Evolutionary conservation across 2,888 invertebrate species (phyloP), one percentile per base, ranked within the genome.

Genomic region (Spialia ferax): DNA sequence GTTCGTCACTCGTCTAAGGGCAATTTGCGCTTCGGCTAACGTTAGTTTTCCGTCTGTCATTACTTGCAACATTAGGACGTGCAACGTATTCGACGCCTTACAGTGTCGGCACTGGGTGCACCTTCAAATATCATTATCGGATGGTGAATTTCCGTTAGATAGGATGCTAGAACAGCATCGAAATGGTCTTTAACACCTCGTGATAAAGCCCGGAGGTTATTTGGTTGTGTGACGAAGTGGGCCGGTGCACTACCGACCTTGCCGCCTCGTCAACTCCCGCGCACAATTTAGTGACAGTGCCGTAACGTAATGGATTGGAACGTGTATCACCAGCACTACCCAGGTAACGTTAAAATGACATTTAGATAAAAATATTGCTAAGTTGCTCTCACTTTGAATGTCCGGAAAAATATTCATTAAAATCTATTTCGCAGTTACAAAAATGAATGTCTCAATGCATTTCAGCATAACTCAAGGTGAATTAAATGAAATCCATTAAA

Each of bases 201-300:
- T 65, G 76, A 82, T 85, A 86, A 80, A 75, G 79, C 66, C 75
- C 74, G 74, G 75, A 77, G 79, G 70, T 76, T 77, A 75, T 75
- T 77, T 70, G 76, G 78, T 78, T 76, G 77, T 78, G 77, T 38
- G 11, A 20, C 42, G 26, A 22, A n/a, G 57, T 64, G 57, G 48
- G 50, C 45, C 79, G 78, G 77, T 89, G 88, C 87, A 89, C 80
- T 82, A 80, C 70, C 82, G 87, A 89, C 91, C 90, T 92, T 91
- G 90, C 80, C 79, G 82, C 81, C 79, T 83, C 79, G 79, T 82
- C 81, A 84, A 82, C 88, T 86, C 84, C 85, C 79, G 88, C 88
- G 86, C 86, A 85, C 81, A 82, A 84, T 82, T 81, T 73, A 77
- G 77, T 83, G 87, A 86, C 89, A 85, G 80, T 85, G 83, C 80